Evolutionary conservation across 2,888 invertebrate genomes (phyloP), one percentile per base, ranked within the genome.

Genomic region (Sphecodes monilicornis): DNA sequence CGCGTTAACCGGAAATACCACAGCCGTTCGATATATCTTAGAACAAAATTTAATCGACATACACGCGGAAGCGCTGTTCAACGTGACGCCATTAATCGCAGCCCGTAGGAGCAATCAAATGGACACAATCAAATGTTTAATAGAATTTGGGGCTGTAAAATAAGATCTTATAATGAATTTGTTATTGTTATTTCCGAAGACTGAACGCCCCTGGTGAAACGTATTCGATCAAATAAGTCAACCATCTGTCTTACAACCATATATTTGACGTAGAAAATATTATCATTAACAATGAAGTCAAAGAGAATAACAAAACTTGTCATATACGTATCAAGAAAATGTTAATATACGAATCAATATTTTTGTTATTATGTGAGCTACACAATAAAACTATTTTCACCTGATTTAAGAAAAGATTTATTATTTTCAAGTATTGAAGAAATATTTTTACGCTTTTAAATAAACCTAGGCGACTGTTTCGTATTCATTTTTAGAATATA

Each of bases 41-140:
- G 85, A 92, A 3, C 91, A 94, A n/a, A 92, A 95, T 84, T 89
- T 94, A 22, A 92, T 96, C 73, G 93, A 95, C 88, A 89, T 95
- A 8, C 94, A 96, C 90, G 82, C 87, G 3, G 84, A 86, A 64
- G 95, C 95, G 78, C 78, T 88, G 16, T 94, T 92, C 85, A 95
- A 95, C 22, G 94, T 95, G 57, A 96, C 96, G 11, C 94, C 96
- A 8, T 91, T 96, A 57, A 96, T 96, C 91, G 95, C 95, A 87
- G 96, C 96, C 26, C 95, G 94, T 1, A 94, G 95, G 83, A 95
- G 95, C 85, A 95, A 95, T 50, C 94, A 95, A 66, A 78, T 83
- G 43, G 89, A 93, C 16, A 92, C 94, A 13, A 92, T 95, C 80
- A 84, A 94, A 16, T 76, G 92, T 85, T 91, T 95, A 66, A 85